Conservation (phyloP, 2,888 invertebrate genomes). For the Melinopterus prodromus region DNA sequence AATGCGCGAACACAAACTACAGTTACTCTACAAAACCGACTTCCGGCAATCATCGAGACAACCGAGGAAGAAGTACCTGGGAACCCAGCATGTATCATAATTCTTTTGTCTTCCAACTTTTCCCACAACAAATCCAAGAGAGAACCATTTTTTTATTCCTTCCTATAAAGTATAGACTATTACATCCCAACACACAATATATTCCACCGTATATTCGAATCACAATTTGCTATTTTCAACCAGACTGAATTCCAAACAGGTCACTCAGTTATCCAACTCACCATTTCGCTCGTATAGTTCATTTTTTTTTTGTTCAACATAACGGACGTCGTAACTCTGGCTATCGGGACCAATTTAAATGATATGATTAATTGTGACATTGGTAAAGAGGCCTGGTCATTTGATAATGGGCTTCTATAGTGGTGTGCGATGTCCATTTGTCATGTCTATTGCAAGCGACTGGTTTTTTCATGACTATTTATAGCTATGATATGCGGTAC, state of each 20-base stretch:
- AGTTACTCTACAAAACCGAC: background rate
- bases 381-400: background rate
- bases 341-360: background rate
- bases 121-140: background rate
- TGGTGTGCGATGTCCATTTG: background rate
- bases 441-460: background rate
- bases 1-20: background rate
- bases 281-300: background rate
- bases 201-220: background rate
- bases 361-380: constrained; percentile 4
- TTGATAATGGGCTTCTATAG: background rate
- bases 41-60: background rate
- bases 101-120: background rate
- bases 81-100: background rate
- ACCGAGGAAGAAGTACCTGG: background rate
- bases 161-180: background rate
- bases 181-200: background rate
- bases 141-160: background rate
- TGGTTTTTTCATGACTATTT: background rate
- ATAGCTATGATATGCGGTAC: background rate
- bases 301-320: background rate
- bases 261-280: background rate
- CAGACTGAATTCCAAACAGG: background rate
- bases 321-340: background rate
- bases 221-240: background rate